Percentiles rank a stretch among this genome's conserved stretches.
Conservation (phyloP, 2,797 vertebrate species). For the Enteromius trimaculatus region DNA sequence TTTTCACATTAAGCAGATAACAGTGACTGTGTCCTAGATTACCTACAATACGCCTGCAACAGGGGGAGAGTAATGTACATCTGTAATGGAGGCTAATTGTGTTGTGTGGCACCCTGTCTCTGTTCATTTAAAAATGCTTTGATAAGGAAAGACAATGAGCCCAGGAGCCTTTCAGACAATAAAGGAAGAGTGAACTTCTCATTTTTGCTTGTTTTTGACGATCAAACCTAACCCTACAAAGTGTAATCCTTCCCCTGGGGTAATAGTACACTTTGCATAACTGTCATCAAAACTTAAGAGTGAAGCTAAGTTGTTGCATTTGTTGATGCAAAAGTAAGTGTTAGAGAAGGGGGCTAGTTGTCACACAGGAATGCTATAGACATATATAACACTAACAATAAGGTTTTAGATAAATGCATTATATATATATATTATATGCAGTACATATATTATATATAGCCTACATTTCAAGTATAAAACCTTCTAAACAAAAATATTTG, state of each 20-base stretch:
- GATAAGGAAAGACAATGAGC: slow-evolving; percentile 54
- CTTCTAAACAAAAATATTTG: background rate
- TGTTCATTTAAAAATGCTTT: slow-evolving; percentile 59
- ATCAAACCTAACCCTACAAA: slow-evolving; percentile 56
- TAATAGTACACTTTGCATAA: slow-evolving; percentile 67
- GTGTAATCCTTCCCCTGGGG: slow-evolving; percentile 73
- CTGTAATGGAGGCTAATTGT: slow-evolving; percentile 55
- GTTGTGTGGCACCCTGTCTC: slow-evolving; percentile 57
- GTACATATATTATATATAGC: too few relatives aligned
- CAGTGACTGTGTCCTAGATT: slow-evolving; percentile 46
- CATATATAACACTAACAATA: background rate
- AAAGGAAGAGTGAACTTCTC: slow-evolving; percentile 33
- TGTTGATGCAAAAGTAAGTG: slow-evolving; percentile 17
- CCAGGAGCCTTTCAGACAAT: slow-evolving; percentile 45
- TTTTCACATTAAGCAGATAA: slow-evolving; percentile 55
- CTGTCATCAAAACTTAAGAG: slow-evolving; percentile 66
- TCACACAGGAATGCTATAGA: background rate
- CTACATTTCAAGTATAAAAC: background rate
- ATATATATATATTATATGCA: background rate
- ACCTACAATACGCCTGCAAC: slow-evolving; percentile 47
- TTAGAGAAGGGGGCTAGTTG: background rate
- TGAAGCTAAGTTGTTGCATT: slow-evolving; percentile 31
- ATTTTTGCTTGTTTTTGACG: slow-evolving; percentile 39
- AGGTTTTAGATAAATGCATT: background rate
- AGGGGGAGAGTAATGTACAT: slow-evolving; percentile 25